These are phyloP conservation scores for Pseudolaguvia tuberculata DNA, from an alignment of 2,113 vertebrate species.

Conservation along the genomic window DNA sequence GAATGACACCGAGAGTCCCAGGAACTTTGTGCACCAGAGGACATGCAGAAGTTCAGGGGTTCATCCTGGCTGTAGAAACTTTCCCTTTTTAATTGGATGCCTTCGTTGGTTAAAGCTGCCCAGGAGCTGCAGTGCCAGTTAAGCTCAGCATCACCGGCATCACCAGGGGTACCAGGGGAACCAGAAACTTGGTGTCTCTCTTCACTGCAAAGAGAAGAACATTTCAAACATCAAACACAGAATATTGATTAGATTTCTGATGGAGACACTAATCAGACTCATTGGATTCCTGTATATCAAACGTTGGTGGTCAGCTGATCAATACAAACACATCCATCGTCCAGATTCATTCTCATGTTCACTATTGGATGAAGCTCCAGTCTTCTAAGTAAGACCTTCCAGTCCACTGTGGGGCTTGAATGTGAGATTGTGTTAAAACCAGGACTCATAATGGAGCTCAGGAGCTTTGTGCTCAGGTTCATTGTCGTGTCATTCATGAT, in stretches of 20 bases:
- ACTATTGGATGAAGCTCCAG: too few species aligned
- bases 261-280: neutral
- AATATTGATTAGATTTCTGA: neutral
- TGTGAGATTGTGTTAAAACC: too few species aligned
- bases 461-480: too few species aligned
- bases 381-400: too few species aligned
- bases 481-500: too few species aligned
- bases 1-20: conserved; percentile 57
- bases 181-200: conserved; percentile 41
- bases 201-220: conserved; percentile 34
- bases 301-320: too few species aligned
- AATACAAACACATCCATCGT: too few species aligned
- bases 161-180: conserved; percentile 49
- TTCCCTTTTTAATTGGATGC: conserved; percentile 56
- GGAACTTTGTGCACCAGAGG: conserved; percentile 51
- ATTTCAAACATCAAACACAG: neutral
- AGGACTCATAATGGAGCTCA: too few species aligned
- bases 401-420: too few species aligned
- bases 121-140: conserved; percentile 59
- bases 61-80: conserved; percentile 53
- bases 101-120: conserved; percentile 54
- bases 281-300: too few species aligned
- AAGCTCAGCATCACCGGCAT: conserved; percentile 54
- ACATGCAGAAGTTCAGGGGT: conserved; percentile 54
- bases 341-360: too few species aligned